Evolutionary conservation across 2,797 vertebrate genomes (phyloP).

Genomic region (Fundulus diaphanus): DNA sequence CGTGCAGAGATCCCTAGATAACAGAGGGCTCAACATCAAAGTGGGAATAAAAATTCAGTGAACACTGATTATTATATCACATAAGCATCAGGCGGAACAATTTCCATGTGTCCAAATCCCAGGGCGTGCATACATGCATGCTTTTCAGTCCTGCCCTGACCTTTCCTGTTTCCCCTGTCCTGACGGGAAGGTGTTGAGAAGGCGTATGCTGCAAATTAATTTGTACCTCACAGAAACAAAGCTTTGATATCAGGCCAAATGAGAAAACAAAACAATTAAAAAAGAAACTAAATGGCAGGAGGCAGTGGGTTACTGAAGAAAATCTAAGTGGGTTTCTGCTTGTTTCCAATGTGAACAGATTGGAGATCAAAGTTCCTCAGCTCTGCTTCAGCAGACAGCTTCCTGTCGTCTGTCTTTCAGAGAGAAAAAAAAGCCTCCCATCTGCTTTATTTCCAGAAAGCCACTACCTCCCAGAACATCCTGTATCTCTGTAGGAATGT

Average conservation of each 20-base stretch:
- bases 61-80: constrained; percentile 49
- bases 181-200: constrained; percentile 30
- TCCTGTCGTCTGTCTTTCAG: constrained; percentile 25
- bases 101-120: constrained; percentile 28
- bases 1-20: neutral
- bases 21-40: constrained; percentile 22
- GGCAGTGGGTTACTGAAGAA: constrained; percentile 29
- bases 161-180: constrained; percentile 38
- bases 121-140: constrained; percentile 52
- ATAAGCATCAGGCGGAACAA: constrained; percentile 43
- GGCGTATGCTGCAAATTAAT: constrained; percentile 62
- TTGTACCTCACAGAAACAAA: constrained; percentile 33
- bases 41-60: constrained; percentile 21
- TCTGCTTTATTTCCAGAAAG: constrained; percentile 29
- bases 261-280: neutral
- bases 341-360: constrained; percentile 33
- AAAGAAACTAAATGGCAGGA: neutral
- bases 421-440: constrained; percentile 46
- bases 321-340: constrained; percentile 42
- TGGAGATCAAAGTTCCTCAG: constrained; percentile 44
- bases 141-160: constrained; percentile 31
- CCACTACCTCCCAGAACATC: constrained; percentile 21
- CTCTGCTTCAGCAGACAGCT: constrained; percentile 9
- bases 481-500: neutral
- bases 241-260: constrained; percentile 42